Evolutionary conservation across 2,113 vertebrate species (phyloP).

Genomic region (Fukomys damarensis): DNA sequence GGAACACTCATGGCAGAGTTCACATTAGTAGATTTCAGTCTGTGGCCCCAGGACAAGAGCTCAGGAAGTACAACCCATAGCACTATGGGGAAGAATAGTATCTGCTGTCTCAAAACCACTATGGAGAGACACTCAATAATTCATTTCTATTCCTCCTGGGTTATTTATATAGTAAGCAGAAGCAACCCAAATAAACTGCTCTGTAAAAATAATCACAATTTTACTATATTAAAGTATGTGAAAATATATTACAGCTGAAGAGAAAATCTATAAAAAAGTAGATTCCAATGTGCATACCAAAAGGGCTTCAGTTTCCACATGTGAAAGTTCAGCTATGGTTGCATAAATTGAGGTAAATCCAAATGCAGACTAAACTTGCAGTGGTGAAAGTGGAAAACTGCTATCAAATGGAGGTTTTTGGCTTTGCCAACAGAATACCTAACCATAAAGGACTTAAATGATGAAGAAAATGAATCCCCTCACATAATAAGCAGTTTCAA

Average conservation of each 20-base stretch:
- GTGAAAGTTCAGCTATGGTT: background rate
- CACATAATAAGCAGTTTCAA: background rate
- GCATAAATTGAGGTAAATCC: slow-evolving; percentile 38
- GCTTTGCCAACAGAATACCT: background rate
- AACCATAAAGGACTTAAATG: background rate
- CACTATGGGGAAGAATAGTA: background rate
- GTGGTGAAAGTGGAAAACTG: background rate
- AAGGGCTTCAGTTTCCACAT: slow-evolving; percentile 41
- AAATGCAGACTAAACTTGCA: slow-evolving; percentile 29
- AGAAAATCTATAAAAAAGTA: slow-evolving; percentile 77
- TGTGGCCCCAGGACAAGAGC: background rate
- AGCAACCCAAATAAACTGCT: slow-evolving; percentile 67
- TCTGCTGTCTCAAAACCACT: background rate
- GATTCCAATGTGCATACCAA: slow-evolving; percentile 72
- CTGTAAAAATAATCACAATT: slow-evolving; percentile 77
- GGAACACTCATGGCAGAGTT: background rate
- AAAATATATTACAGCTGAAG: slow-evolving; percentile 64
- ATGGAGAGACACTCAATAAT: background rate
- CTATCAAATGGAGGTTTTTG: background rate
- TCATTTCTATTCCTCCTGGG: slow-evolving; percentile 57
- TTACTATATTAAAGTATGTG: slow-evolving; percentile 73
- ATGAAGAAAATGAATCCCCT: background rate
- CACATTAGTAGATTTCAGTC: background rate
- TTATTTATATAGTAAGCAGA: slow-evolving; percentile 59
- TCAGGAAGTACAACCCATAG: background rate